These are phyloP conservation scores for Julus scanicus DNA, from an alignment of 2,888 invertebrate genomes.

Conservation along the genomic window DNA sequence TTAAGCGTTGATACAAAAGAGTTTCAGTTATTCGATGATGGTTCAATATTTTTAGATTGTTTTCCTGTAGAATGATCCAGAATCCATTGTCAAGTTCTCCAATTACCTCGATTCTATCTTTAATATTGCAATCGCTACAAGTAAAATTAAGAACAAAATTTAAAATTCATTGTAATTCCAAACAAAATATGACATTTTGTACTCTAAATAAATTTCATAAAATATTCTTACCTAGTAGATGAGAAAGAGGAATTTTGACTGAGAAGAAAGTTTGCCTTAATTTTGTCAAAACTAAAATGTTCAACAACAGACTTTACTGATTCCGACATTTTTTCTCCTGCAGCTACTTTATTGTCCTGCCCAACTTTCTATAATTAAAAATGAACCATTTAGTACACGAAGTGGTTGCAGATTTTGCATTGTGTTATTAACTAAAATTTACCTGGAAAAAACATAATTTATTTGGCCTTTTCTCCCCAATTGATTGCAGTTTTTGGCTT, in stretches of 20 bases:
- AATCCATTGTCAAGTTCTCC: conserved; percentile 22
- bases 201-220: neutral
- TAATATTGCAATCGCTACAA: neutral
- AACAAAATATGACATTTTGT: neutral
- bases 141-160: neutral
- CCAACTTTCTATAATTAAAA: neutral
- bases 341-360: neutral
- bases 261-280: neutral
- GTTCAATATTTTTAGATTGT: conserved; percentile 21
- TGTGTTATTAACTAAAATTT: neutral
- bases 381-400: neutral
- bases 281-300: neutral
- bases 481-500: neutral
- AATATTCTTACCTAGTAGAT: neutral
- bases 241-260: neutral
- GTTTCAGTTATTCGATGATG: conserved; percentile 34
- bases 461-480: neutral
- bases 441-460: neutral
- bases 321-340: neutral
- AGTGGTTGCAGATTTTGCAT: neutral
- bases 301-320: neutral
- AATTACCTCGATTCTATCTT: neutral
- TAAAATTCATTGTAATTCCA: neutral
- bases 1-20: conserved; percentile 6
- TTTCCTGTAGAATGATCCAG: conserved; percentile 1